Base-by-base conservation (phyloP, 2,888 invertebrate genomes). In the Asteroscopus sphinx region DNA sequence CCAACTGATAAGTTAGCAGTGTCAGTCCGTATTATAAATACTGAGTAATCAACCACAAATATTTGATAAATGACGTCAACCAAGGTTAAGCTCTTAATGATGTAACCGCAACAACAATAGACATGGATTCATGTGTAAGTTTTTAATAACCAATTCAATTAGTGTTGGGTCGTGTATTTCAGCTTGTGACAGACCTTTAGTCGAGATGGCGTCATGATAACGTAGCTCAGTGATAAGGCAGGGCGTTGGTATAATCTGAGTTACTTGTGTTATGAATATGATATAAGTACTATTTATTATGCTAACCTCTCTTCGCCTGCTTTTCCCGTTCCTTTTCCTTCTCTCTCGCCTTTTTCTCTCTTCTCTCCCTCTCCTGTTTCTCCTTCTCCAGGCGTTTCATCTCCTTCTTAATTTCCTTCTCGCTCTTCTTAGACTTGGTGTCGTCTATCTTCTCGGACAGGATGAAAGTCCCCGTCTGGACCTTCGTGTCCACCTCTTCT, bases 381-480 rank as follows among this genome's bases (percentile, higher is more conserved):
- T 95, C 94, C 75, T 95, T 95, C 76, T 94, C 94, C 45, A 94
- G 82, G 62, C 91, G 83, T 79, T 91, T 93, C 88, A 93, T 92
- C 69, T 95, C 95, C 77, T 95, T 95, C 81, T 94, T 95, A 68
- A 94, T 76, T 37, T 95, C 95, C 76, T 94, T 94, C 55, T 92
- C 93, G 73, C 71, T 92, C 71, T 91, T 94, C 81, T 90, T 92
- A 69, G 88, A 86, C 82, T 94, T 92, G 49, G 93, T 90, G 75
- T 95, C 93, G 79, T 94, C 94, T 45, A 94, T 93, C 78, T 95
- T 95, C 81, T 95, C 95, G 73, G 95, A 93, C 76, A 95, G 83
- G 58, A 95, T 95, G 81, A 95, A 93, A 71, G 95, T 93, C 79
- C 94, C 94, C 61, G 90, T 88, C 71, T 93, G 92, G 83, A 92